Conservation (phyloP, 2,888 invertebrate genomes). For the Macrophya alboannulata region DNA sequence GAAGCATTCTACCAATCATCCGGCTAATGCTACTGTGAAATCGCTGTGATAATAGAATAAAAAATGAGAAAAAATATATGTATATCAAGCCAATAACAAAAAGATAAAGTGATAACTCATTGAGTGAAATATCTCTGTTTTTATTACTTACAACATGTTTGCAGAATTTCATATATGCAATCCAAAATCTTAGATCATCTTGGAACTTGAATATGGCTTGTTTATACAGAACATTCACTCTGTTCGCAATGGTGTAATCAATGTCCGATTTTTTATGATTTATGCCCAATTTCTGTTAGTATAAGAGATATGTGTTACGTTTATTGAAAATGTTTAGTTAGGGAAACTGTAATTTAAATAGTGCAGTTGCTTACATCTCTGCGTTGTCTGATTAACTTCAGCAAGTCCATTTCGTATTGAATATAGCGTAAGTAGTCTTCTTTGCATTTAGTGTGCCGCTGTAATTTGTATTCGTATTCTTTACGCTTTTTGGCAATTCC, state of each 20-base stretch:
- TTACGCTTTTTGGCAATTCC: slow-evolving; percentile 86
- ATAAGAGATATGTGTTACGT: slow-evolving; percentile 57
- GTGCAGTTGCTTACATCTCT: slow-evolving; percentile 79
- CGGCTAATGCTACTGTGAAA: slow-evolving; percentile 75
- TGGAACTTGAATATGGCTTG: slow-evolving; percentile 87
- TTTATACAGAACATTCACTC: slow-evolving; percentile 89
- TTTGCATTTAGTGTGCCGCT: slow-evolving; percentile 85
- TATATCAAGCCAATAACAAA: slow-evolving; percentile 54
- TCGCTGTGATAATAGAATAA: slow-evolving; percentile 67
- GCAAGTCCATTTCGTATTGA: slow-evolving; percentile 86
- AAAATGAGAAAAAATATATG: too few species aligned
- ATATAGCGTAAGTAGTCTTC: slow-evolving; percentile 88
- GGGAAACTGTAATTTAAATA: background rate
- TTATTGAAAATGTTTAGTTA: slow-evolving; percentile 23
- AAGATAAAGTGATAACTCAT: slow-evolving; percentile 19
- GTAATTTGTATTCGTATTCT: slow-evolving; percentile 88
- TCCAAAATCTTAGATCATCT: slow-evolving; percentile 88
- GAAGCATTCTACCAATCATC: slow-evolving; percentile 79
- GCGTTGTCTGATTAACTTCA: slow-evolving; percentile 85
- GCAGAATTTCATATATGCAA: slow-evolving; percentile 91
- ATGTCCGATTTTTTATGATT: slow-evolving; percentile 85
- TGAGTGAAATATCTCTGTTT: background rate
- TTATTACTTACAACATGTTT: slow-evolving; percentile 83
- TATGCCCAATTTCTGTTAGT: slow-evolving; percentile 80
- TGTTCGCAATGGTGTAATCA: slow-evolving; percentile 86